These are phyloP conservation scores for Sylvilagus bachmani DNA, from an alignment of 2,113 vertebrate species.

Conservation along the genomic window DNA sequence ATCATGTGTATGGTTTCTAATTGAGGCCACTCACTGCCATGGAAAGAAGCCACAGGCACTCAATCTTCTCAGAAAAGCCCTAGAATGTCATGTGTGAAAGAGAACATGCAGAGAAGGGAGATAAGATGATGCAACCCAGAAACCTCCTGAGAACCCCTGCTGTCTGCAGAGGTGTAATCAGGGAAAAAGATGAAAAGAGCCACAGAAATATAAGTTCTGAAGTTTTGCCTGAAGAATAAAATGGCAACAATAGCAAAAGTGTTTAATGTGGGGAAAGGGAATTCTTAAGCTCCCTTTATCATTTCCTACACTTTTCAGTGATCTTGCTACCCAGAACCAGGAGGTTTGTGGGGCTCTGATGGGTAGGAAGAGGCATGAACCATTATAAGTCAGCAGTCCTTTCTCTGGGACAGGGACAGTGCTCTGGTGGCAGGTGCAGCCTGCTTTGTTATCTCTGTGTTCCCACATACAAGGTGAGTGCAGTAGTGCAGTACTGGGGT, in stretches of 20 bases:
- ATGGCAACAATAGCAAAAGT: neutral
- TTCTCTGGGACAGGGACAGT: neutral
- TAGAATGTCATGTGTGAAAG: neutral
- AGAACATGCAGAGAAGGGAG: neutral
- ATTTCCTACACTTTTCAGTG: neutral
- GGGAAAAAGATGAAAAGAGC: neutral
- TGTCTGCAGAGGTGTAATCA: neutral
- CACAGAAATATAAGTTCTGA: neutral
- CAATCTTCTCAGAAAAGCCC: neutral
- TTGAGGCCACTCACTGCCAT: neutral
- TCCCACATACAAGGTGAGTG: no score
- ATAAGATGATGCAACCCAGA: neutral
- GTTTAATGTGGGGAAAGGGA: neutral
- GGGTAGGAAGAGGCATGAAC: no score
- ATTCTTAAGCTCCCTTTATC: neutral
- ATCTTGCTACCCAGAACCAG: no score
- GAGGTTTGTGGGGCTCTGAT: no score
- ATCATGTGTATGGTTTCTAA: neutral
- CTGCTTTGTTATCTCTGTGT: neutral
- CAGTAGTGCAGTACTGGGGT: neutral
- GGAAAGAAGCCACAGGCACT: neutral
- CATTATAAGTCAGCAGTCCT: neutral
- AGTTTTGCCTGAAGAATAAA: neutral
- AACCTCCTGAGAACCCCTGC: neutral
- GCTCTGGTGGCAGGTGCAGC: neutral